phyloP scores from a whole-genome alignment of 2,888 invertebrate species.

The Lathronympha strigana region DNA sequence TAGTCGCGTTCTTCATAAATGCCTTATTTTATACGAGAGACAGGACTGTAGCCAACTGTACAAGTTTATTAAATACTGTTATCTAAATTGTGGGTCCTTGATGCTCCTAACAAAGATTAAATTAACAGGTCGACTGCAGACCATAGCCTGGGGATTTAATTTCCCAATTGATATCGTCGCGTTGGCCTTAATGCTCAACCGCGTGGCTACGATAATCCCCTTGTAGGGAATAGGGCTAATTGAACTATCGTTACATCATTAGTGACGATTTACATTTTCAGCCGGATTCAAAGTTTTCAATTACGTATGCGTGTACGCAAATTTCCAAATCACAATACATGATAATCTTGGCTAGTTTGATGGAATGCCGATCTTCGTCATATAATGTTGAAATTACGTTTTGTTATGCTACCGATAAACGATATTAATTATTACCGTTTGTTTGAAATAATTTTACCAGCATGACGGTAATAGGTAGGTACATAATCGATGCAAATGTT shows the following conservation, averaged over 20 bases:
- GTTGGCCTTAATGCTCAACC: constrained; percentile 65
- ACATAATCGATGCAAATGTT: too few relatives aligned
- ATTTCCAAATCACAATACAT: constrained; percentile 25
- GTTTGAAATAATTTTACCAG: not conserved
- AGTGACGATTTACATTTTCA: constrained; percentile 51
- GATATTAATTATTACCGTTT: not conserved
- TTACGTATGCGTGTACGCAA: constrained; percentile 31
- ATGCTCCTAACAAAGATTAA: constrained; percentile 76
- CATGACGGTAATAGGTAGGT: not conserved
- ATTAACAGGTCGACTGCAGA: constrained; percentile 74
- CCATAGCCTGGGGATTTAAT: constrained; percentile 58
- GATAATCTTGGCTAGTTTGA: constrained; percentile 32
- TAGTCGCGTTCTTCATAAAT: too few relatives aligned
- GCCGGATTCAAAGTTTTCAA: constrained; percentile 41
- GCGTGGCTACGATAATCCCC: constrained; percentile 67
- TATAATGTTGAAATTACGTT: not conserved
- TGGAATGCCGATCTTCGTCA: constrained; percentile 10
- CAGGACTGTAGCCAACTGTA: constrained; percentile 13
- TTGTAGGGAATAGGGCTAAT: constrained; percentile 72
- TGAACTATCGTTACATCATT: constrained; percentile 68
- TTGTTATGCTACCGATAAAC: not conserved
- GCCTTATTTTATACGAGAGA: not conserved
- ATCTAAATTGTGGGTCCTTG: constrained; percentile 76
- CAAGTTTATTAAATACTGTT: constrained; percentile 76
- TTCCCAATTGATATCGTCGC: constrained; percentile 64